phyloP scores from a whole-genome alignment of 2,797 vertebrate genomes.

The Arvicola amphibius region DNA sequence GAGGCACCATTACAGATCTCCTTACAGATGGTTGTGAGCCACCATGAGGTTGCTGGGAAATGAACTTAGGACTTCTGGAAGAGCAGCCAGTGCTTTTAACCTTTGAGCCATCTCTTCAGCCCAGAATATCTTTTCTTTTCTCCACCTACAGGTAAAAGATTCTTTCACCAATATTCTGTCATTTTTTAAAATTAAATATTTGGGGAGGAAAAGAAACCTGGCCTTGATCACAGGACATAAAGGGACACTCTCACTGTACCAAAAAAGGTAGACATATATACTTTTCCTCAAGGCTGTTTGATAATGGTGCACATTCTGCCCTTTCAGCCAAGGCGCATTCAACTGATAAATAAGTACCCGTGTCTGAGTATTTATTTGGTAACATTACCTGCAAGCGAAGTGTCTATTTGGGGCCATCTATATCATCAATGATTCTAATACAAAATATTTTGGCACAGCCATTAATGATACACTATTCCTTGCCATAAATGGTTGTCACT shows the following conservation, averaged over 20 bases:
- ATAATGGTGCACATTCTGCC: constrained; percentile 90
- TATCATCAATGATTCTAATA: constrained; percentile 92
- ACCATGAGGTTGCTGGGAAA: no score
- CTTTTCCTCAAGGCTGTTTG: constrained; percentile 95
- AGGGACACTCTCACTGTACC: neutral
- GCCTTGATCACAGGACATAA: constrained; percentile 10
- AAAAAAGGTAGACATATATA: constrained; percentile 88
- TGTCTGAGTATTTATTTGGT: constrained; percentile 93
- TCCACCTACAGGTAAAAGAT: constrained; percentile 98
- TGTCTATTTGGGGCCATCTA: constrained; percentile 90
- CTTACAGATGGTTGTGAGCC: no score
- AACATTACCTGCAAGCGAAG: constrained; percentile 96
- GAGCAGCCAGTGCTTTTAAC: no score
- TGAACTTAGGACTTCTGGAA: no score
- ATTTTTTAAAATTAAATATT: constrained; percentile 61
- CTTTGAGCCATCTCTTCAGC: no score
- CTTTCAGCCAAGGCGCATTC: constrained; percentile 95
- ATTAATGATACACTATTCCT: constrained; percentile 97
- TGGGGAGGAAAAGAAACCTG: constrained; percentile 37
- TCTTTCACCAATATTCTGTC: constrained; percentile 93
- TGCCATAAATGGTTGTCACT: constrained; percentile 95
- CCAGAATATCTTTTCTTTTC: constrained; percentile 88
- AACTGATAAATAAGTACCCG: constrained; percentile 96
- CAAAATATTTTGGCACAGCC: constrained; percentile 96
- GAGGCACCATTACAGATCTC: no score